These are phyloP conservation scores for Phlogophora meticulosa DNA, from an alignment of 2,888 invertebrate species.

Conservation along the genomic window DNA sequence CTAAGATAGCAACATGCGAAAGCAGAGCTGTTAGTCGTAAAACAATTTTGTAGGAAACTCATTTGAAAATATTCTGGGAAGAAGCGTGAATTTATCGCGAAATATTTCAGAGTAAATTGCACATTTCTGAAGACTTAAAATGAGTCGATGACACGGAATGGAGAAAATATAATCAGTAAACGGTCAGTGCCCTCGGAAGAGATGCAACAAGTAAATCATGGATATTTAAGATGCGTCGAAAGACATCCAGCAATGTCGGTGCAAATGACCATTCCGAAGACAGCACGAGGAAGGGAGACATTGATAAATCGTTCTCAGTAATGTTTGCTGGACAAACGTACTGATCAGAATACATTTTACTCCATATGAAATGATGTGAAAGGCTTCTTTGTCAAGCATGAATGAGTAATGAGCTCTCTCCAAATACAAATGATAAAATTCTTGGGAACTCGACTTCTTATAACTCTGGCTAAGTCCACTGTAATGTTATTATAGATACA, in stretches of 20 bases:
- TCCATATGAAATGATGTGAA: constrained; percentile 62
- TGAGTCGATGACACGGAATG: constrained; percentile 54
- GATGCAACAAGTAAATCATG: constrained; percentile 62
- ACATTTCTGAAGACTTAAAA: constrained; percentile 35
- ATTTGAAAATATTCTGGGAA: not conserved
- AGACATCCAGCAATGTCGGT: constrained; percentile 68
- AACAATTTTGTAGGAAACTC: constrained; percentile 11
- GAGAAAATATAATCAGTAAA: constrained; percentile 47
- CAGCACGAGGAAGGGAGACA: constrained; percentile 70
- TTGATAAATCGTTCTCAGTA: constrained; percentile 71
- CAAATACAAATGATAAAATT: constrained; percentile 55
- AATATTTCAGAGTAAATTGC: constrained; percentile 21
- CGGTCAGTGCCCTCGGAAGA: constrained; percentile 34
- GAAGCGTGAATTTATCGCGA: not conserved
- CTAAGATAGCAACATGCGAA: constrained; percentile 41
- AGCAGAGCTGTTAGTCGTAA: constrained; percentile 1
- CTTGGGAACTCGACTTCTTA: constrained; percentile 40
- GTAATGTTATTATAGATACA: constrained; percentile 24
- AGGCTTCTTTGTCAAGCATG: constrained; percentile 58
- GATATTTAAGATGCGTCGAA: constrained; percentile 71
- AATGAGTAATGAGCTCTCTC: constrained; percentile 64
- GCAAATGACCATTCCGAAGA: constrained; percentile 72
- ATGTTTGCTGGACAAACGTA: constrained; percentile 64
- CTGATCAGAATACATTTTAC: constrained; percentile 62
- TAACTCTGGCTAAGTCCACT: constrained; percentile 35